Percentiles rank a stretch among this genome's conserved stretches.
Evolutionary conservation across 2,113 vertebrate species (phyloP).

Genomic region (Hipposideros armiger): DNA sequence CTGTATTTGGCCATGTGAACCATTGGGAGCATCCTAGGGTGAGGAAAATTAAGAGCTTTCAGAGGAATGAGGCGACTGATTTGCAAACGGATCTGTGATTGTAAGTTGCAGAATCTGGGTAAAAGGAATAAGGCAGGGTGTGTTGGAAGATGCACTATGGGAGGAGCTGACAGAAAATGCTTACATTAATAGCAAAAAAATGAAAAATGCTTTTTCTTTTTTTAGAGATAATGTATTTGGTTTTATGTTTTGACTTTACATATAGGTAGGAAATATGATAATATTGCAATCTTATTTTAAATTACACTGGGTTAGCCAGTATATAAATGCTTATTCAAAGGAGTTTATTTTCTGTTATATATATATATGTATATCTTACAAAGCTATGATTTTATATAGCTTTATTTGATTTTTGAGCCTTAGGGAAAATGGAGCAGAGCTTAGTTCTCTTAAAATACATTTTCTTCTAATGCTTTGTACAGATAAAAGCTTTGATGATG

Average conservation of each 20-base stretch:
- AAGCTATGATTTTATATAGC: constrained; percentile 49
- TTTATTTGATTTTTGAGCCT: constrained; percentile 64
- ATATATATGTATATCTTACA: background rate
- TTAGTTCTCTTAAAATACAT: constrained; percentile 66
- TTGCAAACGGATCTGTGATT: constrained; percentile 99
- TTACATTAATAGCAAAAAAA: constrained; percentile 85
- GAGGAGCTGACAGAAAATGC: constrained; percentile 87
- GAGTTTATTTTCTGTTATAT: constrained; percentile 62
- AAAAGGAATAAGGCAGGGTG: constrained; percentile 87
- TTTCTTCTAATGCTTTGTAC: constrained; percentile 73
- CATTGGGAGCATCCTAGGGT: constrained; percentile 86
- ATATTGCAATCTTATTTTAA: constrained; percentile 65
- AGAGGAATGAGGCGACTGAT: constrained; percentile 98
- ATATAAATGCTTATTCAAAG: constrained; percentile 70
- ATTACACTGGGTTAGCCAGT: constrained; percentile 19
- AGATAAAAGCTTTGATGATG: constrained; percentile 99
- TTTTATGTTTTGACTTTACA: constrained; percentile 63
- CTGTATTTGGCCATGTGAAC: constrained; percentile 89
- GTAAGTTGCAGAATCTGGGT: constrained; percentile 94
- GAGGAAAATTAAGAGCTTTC: constrained; percentile 87
- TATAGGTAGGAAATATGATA: constrained; percentile 39
- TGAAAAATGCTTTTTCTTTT: constrained; percentile 74
- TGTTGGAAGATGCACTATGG: constrained; percentile 88
- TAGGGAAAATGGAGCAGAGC: constrained; percentile 62
- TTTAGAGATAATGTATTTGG: constrained; percentile 51